Base-by-base conservation (phyloP, 1,140 invertebrate species). In the Aporrectodea caliginosa region DNA sequence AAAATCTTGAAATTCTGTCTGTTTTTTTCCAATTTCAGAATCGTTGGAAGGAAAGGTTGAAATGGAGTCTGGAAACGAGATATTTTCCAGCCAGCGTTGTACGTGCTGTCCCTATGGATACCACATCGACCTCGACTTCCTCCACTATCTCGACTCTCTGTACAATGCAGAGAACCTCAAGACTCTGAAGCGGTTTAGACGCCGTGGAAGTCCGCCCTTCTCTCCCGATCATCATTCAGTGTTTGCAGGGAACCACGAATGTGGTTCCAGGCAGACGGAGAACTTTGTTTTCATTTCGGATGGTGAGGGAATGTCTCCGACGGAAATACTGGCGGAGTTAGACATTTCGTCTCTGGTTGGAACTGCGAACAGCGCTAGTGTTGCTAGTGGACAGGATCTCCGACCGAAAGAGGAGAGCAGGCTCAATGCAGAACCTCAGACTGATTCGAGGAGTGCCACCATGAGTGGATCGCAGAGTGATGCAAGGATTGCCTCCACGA, bases 41-140 rank as follows among this genome's bases (percentile, higher is more conserved):
- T n/a, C n/a, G n/a, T n/a, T n/a, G n/a, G n/a, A n/a, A n/a, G n/a
- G n/a, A n/a, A n/a, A n/a, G n/a, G n/a, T n/a, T n/a, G n/a, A n/a
- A n/a, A n/a, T n/a, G n/a, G n/a, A n/a, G n/a, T n/a, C n/a, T n/a
- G n/a, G n/a, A n/a, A n/a, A n/a, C n/a, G n/a, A n/a, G n/a, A n/a
- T n/a, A n/a, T 58, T 58, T 58, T 76, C 29, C 35, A 34, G 43
- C 16, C 75, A 76, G 35, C 83, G 86, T 68, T 90, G 90, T 82
- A 83, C 83, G 0, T 90, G 90, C 81, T 90, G 90, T 85, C 94
- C 94, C 1, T 96, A 95, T 90, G 94, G 94, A 69, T 96, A 94
- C 88, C 94, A 96, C 88, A 94, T 96, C 84, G 94, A 96, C 86
- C 88, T 95, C 84, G 94, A 95, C 86, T 96, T 96, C 88, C 93